Conservation (phyloP, 2,888 invertebrate species). For the Tenthredo distinguenda region DNA sequence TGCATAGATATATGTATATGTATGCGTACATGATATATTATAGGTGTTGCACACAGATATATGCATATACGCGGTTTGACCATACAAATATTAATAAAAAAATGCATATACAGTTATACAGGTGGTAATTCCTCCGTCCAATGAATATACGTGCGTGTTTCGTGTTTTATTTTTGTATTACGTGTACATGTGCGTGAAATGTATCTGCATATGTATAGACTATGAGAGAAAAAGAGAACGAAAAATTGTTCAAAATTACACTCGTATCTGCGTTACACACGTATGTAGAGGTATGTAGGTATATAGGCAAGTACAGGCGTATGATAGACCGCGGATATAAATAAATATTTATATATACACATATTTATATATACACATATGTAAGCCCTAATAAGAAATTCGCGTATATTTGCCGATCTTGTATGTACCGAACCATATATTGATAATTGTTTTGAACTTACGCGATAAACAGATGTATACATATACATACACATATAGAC, state of each 20-base stretch:
- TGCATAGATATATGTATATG: background rate
- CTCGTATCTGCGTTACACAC: background rate
- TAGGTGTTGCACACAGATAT: background rate
- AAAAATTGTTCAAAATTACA: background rate
- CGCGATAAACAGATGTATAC: slow-evolving; percentile 3
- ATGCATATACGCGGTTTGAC: background rate
- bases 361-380: background rate
- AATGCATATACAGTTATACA: background rate
- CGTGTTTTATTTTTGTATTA: background rate
- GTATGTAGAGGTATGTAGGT: background rate
- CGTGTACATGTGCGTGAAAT: background rate
- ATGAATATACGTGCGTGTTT: background rate
- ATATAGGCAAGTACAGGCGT: background rate
- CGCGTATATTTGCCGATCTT: background rate
- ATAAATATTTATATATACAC: too few relatives aligned
- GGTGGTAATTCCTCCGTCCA: background rate
- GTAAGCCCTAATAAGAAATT: background rate
- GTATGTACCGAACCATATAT: background rate
- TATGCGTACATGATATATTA: background rate
- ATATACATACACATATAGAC: slow-evolving; percentile 1
- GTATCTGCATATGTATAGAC: slow-evolving; percentile 1
- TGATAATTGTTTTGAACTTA: background rate
- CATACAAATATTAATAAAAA: background rate
- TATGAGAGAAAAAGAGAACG: background rate
- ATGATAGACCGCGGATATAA: background rate